Percentiles rank a stretch among this genome's conserved stretches.
These are phyloP conservation scores for Belgica antarctica DNA, from an alignment of 2,888 invertebrate species.

Conservation along the genomic window DNA sequence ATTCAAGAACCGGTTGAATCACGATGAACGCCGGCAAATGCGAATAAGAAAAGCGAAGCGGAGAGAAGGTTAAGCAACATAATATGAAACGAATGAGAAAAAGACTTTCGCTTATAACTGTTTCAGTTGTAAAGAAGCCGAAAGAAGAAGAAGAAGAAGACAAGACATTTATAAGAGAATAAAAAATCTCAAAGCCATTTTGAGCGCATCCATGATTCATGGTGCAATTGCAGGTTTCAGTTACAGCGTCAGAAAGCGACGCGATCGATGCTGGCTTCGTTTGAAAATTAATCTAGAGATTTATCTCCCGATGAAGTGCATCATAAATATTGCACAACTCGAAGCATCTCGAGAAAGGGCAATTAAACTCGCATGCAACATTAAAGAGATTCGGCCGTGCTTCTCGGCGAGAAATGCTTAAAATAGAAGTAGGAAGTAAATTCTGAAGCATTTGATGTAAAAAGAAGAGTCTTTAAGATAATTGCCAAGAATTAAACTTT, in stretches of 20 bases:
- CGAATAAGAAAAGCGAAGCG: slow-evolving; percentile 21
- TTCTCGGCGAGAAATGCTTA: neutral
- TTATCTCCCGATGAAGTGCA: neutral
- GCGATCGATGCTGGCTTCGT: neutral
- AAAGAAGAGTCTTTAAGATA: slow-evolving; percentile 1
- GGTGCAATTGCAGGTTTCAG: neutral
- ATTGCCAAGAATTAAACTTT: slow-evolving; percentile 22
- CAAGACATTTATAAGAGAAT: neutral
- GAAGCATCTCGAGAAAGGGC: neutral
- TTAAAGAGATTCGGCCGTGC: neutral
- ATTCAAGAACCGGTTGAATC: slow-evolving; percentile 30
- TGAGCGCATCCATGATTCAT: neutral
- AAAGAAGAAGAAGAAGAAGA: neutral
- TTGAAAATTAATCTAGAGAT: neutral
- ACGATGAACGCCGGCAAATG: neutral
- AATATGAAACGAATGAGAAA: slow-evolving; percentile 32
- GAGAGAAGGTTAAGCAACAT: slow-evolving; percentile 40
- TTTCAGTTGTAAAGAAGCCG: slow-evolving; percentile 17
- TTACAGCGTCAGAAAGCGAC: neutral
- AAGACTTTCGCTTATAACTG: slow-evolving; percentile 43
- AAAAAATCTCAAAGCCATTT: neutral
- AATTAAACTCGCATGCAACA: slow-evolving; percentile 3
- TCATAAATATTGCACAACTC: neutral
- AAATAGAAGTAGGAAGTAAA: slow-evolving; percentile 28
- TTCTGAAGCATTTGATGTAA: neutral